Conservation (phyloP, 2,888 invertebrate genomes). For the Campopleginae sp. region DNA sequence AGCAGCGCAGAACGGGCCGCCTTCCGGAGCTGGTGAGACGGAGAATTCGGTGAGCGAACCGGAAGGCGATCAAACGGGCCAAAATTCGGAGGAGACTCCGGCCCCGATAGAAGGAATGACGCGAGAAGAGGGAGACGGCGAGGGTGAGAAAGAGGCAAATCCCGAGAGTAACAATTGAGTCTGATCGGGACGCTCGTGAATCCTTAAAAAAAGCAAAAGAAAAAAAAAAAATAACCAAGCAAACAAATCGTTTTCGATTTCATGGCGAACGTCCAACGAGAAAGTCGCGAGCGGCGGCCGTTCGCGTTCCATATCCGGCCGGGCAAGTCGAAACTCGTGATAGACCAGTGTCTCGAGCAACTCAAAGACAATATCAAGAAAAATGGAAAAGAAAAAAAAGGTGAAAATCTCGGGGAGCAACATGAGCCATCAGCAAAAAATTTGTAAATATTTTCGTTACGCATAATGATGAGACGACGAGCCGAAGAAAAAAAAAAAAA, state of each 20-base stretch:
- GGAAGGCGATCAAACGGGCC: slow-evolving; percentile 69
- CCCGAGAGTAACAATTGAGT: slow-evolving; percentile 81
- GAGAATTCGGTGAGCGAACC: slow-evolving; percentile 69
- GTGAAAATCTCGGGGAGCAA: slow-evolving; percentile 21
- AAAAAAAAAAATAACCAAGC: too few species aligned
- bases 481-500: slow-evolving; percentile 40
- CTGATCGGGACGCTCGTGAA: slow-evolving; percentile 6
- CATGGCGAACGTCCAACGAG: slow-evolving; percentile 57
- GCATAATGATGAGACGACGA: slow-evolving; percentile 53
- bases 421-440: slow-evolving; percentile 52
- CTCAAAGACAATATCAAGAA: slow-evolving; percentile 9
- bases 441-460: slow-evolving; percentile 79
- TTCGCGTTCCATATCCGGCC: background rate
- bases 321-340: slow-evolving; percentile 3
- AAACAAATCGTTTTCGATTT: slow-evolving; percentile 22
- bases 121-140: slow-evolving; percentile 86
- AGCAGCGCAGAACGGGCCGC: slow-evolving; percentile 81
- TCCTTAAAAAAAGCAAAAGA: too few species aligned
- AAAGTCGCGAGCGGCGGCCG: slow-evolving; percentile 47
- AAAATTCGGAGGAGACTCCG: slow-evolving; percentile 65
- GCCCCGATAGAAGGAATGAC: slow-evolving; percentile 85
- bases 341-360: slow-evolving; percentile 63
- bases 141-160: slow-evolving; percentile 81
- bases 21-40: slow-evolving; percentile 73
- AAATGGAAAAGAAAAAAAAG: slow-evolving; percentile 22